These are phyloP conservation scores for Girardinichthys multiradiatus DNA, from an alignment of 2,113 vertebrate species.

Conservation along the genomic window DNA sequence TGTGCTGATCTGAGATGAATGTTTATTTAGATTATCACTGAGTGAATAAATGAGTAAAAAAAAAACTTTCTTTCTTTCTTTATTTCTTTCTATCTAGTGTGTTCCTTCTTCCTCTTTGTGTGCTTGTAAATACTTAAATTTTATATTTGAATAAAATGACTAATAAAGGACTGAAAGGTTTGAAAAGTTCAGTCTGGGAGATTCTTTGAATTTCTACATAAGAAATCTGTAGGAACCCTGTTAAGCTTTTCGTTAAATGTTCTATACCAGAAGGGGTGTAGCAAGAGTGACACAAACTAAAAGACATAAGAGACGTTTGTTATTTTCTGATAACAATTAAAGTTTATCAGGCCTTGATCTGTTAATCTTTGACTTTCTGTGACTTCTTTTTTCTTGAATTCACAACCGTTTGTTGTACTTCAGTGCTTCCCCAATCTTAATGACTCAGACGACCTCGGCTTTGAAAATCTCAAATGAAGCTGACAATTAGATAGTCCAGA, in stretches of 20 bases:
- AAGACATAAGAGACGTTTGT: constrained; percentile 23
- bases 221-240: no score
- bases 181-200: no score
- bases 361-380: constrained; percentile 3
- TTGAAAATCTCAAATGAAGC: constrained; percentile 56
- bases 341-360: constrained; percentile 6
- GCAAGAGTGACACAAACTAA: constrained; percentile 1
- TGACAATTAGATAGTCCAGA: constrained; percentile 17
- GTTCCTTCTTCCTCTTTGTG: no score
- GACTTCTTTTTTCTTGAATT: constrained; percentile 5
- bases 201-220: no score
- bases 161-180: no score
- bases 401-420: not conserved
- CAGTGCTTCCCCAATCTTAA: not conserved
- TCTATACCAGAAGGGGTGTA: not conserved
- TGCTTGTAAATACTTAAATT: no score
- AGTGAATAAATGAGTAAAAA: no score
- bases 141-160: no score
- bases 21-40: no score
- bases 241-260: constrained; percentile 16
- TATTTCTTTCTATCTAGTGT: no score
- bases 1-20: no score
- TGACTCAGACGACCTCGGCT: constrained; percentile 40
- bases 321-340: not conserved
- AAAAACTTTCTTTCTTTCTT: no score